Evolutionary conservation across 2,888 invertebrate species (phyloP), one percentile per base, ranked within the genome.

Genomic region (Pseudococcus longispinus): DNA sequence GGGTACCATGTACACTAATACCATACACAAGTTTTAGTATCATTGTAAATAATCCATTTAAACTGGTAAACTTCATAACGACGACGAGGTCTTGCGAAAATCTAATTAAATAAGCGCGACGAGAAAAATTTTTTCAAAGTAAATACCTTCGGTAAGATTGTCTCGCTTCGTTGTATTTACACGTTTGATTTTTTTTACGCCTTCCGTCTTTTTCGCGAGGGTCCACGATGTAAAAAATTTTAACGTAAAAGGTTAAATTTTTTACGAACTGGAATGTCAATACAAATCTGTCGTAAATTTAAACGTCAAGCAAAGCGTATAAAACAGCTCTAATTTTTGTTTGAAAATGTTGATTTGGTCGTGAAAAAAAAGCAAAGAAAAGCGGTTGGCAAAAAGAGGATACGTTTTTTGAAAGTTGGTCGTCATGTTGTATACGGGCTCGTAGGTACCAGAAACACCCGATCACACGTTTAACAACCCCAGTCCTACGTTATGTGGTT

Each of bases 21-120:
- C 60, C 60, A 60, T 60, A 60, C 60, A 60, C 60, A 23, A 60
- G 60, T 60, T 74, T 74, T 74, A 74, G 74, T 74, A 74, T 74
- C 74, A 74, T 37, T 74, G 74, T 74, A 74, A 74, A 74, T 74
- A 74, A 74, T 74, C 74, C 74, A 5, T 74, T 74, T 37, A 74
- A 74, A 74, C 74, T 29, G 32, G 32, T 37, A 37, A 74, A 74
- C 74, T 74, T 74, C 74, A 74, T 74, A 74, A 74, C 32, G 74
- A 74, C 74, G 74, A 74, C 74, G 32, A 74, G 32, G 74, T 74
- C 74, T 29, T 74, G 74, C 74, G 29, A n/a, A 74, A 74, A 32
- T 74, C 32, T 74, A 74, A 74, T 74, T 74, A 74, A 74, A 74
- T 74, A 74, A 74, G 32, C 32, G 32, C 60, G 74, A 74, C 32